A percentile compares a stretch with the other conserved stretches of the same genome.
phyloP scores from a whole-genome alignment of 2,888 invertebrate genomes.

The Globia sparganii region DNA sequence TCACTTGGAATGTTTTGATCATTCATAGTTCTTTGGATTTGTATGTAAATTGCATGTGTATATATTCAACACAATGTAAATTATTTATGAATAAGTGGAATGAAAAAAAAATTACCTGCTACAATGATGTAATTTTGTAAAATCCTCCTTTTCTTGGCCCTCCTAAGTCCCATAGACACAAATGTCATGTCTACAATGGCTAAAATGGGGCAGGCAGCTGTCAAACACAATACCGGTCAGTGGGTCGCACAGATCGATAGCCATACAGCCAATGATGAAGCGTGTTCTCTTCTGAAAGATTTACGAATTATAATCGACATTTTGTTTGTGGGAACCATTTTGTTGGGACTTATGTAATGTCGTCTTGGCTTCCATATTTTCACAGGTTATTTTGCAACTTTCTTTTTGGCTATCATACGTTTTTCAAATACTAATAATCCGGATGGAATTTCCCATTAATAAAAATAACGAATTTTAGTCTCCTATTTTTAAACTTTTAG shows the following conservation, averaged over 20 bases:
- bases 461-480: no score
- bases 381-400: no score
- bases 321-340: not conserved
- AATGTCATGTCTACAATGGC: constrained; percentile 5
- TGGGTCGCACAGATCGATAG: constrained; percentile 62
- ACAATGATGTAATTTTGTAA: not conserved
- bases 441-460: no score
- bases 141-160: constrained; percentile 2
- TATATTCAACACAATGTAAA: no score
- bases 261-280: constrained; percentile 37
- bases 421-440: no score
- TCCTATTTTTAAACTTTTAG: no score
- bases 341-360: not conserved
- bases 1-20: no score
- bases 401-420: not conserved
- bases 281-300: constrained; percentile 27
- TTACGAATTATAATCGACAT: constrained; percentile 14
- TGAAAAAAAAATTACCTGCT: no score
- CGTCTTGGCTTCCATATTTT: not conserved
- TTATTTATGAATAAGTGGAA: no score
- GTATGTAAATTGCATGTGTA: no score
- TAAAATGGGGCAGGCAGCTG: constrained; percentile 26
- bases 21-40: no score
- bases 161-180: constrained; percentile 17
- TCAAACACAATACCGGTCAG: constrained; percentile 52